Percentiles rank a stretch among this genome's conserved stretches.
Evolutionary conservation across 2,888 invertebrate species (phyloP).

Genomic region (Agelastica alni): DNA sequence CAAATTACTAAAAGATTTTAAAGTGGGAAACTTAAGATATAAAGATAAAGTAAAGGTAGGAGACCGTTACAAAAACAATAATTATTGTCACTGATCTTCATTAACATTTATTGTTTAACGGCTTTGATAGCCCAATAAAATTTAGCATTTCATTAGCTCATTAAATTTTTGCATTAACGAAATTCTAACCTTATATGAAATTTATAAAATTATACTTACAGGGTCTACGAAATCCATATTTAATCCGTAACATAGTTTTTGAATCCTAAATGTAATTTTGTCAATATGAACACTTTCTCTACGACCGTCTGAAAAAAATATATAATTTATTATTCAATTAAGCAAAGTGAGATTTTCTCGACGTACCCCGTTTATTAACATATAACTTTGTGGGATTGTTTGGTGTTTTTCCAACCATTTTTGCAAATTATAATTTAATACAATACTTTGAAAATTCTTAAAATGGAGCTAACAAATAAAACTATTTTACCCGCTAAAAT

Average conservation of each 20-base stretch:
- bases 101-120: too few species aligned
- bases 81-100: too few species aligned
- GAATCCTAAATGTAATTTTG: slow-evolving; percentile 95
- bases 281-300: slow-evolving; percentile 94
- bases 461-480: neutral
- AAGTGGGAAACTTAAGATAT: too few species aligned
- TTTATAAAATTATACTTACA: slow-evolving; percentile 66
- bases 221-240: slow-evolving; percentile 97
- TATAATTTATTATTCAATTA: neutral
- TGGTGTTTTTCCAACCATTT: slow-evolving; percentile 57
- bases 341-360: neutral
- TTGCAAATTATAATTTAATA: too few species aligned
- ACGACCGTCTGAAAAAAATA: slow-evolving; percentile 71
- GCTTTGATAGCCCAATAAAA: too few species aligned
- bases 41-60: too few species aligned
- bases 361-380: slow-evolving; percentile 60
- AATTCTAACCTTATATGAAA: too few species aligned
- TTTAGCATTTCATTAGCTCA: too few species aligned
- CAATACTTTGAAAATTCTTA: too few species aligned
- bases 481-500: neutral
- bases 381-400: slow-evolving; percentile 57
- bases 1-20: too few species aligned
- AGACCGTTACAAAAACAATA: too few species aligned
- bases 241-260: slow-evolving; percentile 93
- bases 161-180: too few species aligned